Evolutionary conservation across 2,797 vertebrate species (phyloP).

Genomic region (Anabas testudineus): DNA sequence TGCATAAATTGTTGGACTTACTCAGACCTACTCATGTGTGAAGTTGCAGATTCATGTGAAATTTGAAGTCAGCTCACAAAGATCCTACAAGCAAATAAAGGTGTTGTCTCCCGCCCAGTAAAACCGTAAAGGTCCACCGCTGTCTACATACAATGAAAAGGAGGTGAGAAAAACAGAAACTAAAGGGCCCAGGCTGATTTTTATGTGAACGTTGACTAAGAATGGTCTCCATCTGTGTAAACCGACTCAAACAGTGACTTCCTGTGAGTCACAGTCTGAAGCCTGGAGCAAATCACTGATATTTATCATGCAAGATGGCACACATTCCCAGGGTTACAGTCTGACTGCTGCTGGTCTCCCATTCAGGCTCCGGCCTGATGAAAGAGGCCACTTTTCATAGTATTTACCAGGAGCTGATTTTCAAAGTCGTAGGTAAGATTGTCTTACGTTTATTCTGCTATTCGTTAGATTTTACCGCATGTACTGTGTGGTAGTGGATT

Average conservation of each 20-base stretch:
- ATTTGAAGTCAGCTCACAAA: slow-evolving; percentile 42
- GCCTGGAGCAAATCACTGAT: slow-evolving; percentile 73
- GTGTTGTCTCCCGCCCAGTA: slow-evolving; percentile 41
- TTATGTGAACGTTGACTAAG: slow-evolving; percentile 89
- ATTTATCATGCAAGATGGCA: slow-evolving; percentile 75
- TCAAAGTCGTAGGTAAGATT: slow-evolving; percentile 39
- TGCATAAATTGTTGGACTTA: neutral
- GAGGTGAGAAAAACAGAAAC: slow-evolving; percentile 54
- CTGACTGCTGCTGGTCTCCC: slow-evolving; percentile 17
- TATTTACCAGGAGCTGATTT: neutral
- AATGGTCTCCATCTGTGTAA: slow-evolving; percentile 89
- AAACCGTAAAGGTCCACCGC: slow-evolving; percentile 63
- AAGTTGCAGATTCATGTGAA: slow-evolving; percentile 61
- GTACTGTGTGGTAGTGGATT: neutral
- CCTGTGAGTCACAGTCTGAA: slow-evolving; percentile 83
- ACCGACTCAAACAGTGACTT: slow-evolving; percentile 87
- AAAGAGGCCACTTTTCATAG: neutral
- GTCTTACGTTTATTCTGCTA: neutral
- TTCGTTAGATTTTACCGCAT: neutral
- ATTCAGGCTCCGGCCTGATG: slow-evolving; percentile 22
- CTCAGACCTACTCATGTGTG: slow-evolving; percentile 31
- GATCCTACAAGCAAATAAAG: slow-evolving; percentile 54
- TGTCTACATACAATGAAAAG: slow-evolving; percentile 74
- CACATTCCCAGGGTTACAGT: slow-evolving; percentile 62
- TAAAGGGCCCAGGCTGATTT: slow-evolving; percentile 75